Evolutionary conservation across 2,113 vertebrate genomes (phyloP).

Genomic region (Saguinus imperator): DNA sequence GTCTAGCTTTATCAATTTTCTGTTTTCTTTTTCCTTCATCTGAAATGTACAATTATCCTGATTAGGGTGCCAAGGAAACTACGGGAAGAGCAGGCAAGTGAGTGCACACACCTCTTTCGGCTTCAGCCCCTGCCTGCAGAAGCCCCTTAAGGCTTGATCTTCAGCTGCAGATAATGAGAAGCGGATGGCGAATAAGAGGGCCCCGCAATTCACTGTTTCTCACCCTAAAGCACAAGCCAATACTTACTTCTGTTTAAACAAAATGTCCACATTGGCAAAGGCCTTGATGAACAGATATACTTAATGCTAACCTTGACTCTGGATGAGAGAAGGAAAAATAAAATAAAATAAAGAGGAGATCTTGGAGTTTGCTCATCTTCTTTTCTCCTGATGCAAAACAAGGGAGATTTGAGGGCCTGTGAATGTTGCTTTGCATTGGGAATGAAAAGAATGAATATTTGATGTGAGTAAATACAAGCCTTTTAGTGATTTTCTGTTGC

Average conservation of each 20-base stretch:
- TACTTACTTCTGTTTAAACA: background rate
- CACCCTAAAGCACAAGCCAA: background rate
- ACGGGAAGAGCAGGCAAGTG: accelerated
- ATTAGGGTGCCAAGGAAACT: background rate
- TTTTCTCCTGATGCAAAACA: background rate
- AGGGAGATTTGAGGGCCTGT: background rate
- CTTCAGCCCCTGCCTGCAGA: accelerated
- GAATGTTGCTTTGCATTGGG: conserved; percentile 22
- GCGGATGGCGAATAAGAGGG: background rate
- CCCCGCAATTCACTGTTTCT: background rate
- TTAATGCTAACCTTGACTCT: conserved; percentile 6
- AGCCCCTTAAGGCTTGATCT: background rate
- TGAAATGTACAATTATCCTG: background rate
- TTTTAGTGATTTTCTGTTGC: conserved; percentile 77
- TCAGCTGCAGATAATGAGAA: background rate
- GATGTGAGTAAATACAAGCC: conserved; percentile 64
- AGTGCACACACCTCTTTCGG: background rate
- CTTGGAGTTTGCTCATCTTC: background rate
- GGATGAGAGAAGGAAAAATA: background rate
- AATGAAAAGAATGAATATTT: conserved; percentile 75
- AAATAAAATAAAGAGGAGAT: background rate
- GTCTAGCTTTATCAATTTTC: background rate
- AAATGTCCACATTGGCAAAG: background rate
- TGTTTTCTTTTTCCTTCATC: background rate
- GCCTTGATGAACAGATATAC: background rate